These are phyloP conservation scores for Ahaetulla prasina DNA, from an alignment of 2,113 vertebrate species.

Conservation along the genomic window DNA sequence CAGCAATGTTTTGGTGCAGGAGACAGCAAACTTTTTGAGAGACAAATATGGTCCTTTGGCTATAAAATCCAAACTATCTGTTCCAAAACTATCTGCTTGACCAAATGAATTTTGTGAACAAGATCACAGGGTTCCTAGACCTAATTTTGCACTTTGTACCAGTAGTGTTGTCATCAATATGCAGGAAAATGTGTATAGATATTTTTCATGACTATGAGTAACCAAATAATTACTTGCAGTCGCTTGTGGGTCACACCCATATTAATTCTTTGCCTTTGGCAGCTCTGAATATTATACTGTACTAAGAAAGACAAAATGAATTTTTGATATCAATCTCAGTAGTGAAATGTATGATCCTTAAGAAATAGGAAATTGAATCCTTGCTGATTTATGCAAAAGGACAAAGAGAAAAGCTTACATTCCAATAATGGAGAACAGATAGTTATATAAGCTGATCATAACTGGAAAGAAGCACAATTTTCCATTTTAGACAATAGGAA, in stretches of 20 bases:
- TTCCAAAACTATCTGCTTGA: not conserved
- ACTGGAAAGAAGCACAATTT: conserved; percentile 34
- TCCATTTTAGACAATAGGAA: not conserved
- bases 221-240: conserved; percentile 29
- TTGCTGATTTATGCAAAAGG: conserved; percentile 37
- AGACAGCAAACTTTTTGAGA: not conserved
- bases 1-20: not conserved
- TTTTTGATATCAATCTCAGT: conserved; percentile 33
- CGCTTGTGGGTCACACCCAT: conserved; percentile 10
- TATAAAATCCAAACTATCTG: not conserved
- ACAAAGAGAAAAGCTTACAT: conserved; percentile 30
- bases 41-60: not conserved
- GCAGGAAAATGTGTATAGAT: not conserved
- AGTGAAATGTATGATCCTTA: conserved; percentile 24
- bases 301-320: conserved; percentile 49
- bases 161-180: not conserved
- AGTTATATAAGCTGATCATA: conserved; percentile 27
- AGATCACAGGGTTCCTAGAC: conserved; percentile 7
- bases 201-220: conserved; percentile 18
- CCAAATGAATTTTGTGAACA: not conserved
- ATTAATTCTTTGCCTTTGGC: conserved; percentile 15
- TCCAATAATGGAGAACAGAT: conserved; percentile 34
- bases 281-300: conserved; percentile 43
- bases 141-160: not conserved
- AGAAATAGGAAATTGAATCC: conserved; percentile 49